Evolutionary conservation across 2,113 vertebrate genomes (phyloP), one percentile per base, ranked within the genome.

Genomic region (Aegithalos caudatus): DNA sequence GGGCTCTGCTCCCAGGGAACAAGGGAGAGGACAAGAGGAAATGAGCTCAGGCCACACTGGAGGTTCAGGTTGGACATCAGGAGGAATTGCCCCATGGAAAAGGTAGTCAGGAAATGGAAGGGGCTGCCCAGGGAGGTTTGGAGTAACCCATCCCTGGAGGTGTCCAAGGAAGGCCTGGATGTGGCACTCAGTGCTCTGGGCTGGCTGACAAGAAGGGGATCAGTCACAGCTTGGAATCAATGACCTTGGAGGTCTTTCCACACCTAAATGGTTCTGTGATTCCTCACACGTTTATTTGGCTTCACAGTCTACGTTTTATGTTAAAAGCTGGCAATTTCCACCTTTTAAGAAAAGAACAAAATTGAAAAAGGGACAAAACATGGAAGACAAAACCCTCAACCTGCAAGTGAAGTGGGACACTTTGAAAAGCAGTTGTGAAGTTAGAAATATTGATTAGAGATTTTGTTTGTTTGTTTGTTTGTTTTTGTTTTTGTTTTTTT

Each of bases 1-100:
- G 2, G 53, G 54, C 54, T 76, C 21, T 61, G 40, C 54, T 81
- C 62, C 11, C n/a, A 60, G n/a, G 44, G 22, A 60, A 40, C 11
- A 56, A 54, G 20, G 9, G 28, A 67, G 33, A 62, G 65, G 65
- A 62, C 2, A 5, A 67, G 29, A 53, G 38, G 29, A 6, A 66
- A 45, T 0, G 0, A 45, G 19, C n/a, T 66, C 45, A 45, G 8
- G 53, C 20, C 60, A 45, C 54, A 76, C 20, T 0, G 2, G 5
- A 66, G 37, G 23, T 1, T 38, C 45, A 73, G 23, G 7, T 1
- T 24, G 38, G 28, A 51, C 20, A 81, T 3, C 24, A 61, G 29
- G 6, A 76, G 38, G 53, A 53, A 67, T 19, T 61, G 27, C n/a
- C 24, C 6, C 13, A 12, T 40, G 38, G 45, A 60, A 58, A 40